Percentiles rank a stretch among this genome's conserved stretches.
Evolutionary conservation across 2,797 vertebrate genomes (phyloP).

Genomic region (Limosa lapponica): DNA sequence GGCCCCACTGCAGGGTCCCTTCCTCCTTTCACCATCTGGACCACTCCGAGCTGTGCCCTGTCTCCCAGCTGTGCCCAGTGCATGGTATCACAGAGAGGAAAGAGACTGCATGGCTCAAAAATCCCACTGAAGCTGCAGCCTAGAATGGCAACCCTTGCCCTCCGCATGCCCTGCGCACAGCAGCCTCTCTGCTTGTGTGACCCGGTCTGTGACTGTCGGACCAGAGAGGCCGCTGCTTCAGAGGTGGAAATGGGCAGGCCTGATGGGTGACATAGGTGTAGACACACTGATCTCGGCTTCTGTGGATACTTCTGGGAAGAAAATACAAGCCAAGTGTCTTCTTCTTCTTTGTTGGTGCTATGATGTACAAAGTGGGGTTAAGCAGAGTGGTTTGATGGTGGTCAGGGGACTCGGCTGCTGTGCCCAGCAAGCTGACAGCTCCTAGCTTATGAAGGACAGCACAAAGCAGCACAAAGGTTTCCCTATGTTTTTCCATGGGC

Average conservation of each 20-base stretch:
- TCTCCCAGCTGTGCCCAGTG: neutral
- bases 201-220: neutral
- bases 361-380: neutral
- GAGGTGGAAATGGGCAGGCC: neutral
- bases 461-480: neutral
- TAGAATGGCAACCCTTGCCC: neutral
- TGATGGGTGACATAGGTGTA: neutral
- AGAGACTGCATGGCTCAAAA: neutral
- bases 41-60: neutral
- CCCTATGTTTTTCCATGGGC: neutral
- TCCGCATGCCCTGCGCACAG: accelerated
- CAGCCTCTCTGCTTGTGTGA: neutral
- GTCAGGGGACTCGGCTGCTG: neutral
- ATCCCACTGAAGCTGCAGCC: neutral
- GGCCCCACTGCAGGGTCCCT: neutral
- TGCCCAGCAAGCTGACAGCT: neutral
- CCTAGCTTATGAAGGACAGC: neutral
- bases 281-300: neutral
- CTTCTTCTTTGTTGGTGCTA: neutral
- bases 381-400: neutral
- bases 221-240: neutral
- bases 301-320: neutral
- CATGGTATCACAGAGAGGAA: neutral
- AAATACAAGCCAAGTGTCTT: neutral
- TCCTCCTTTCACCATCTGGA: neutral